Percentiles rank a stretch among this genome's conserved stretches.
These are phyloP conservation scores for Tetrax tetrax DNA, from an alignment of 2,113 vertebrate species.

Conservation along the genomic window DNA sequence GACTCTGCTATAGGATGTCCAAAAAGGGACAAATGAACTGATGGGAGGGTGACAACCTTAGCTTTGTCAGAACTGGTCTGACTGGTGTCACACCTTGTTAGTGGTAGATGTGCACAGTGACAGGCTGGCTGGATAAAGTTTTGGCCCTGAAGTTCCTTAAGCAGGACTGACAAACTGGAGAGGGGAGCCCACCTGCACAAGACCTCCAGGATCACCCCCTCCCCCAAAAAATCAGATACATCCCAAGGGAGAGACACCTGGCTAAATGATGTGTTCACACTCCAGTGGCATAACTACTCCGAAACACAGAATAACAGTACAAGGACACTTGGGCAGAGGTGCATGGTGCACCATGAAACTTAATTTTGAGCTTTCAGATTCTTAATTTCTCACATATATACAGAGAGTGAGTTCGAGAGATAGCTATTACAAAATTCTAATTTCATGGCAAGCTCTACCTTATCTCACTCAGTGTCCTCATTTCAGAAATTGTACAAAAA, in stretches of 20 bases:
- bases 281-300: neutral
- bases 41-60: neutral
- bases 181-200: accelerated
- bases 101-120: accelerated
- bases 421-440: neutral
- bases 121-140: neutral
- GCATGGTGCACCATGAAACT: neutral
- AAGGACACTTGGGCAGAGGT: accelerated
- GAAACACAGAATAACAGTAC: accelerated
- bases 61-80: neutral
- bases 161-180: neutral
- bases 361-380: neutral
- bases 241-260: neutral
- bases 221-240: neutral
- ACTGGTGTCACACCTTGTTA: neutral
- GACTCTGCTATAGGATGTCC: neutral
- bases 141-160: neutral
- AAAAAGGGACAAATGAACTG: neutral
- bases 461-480: neutral
- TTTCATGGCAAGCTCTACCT: neutral
- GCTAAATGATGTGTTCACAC: neutral
- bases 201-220: neutral
- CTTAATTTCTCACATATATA: neutral
- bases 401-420: neutral
- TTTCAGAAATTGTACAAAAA: neutral